Base-by-base conservation (phyloP, 2,797 vertebrate genomes). In the Gadopsis bispinosus region DNA sequence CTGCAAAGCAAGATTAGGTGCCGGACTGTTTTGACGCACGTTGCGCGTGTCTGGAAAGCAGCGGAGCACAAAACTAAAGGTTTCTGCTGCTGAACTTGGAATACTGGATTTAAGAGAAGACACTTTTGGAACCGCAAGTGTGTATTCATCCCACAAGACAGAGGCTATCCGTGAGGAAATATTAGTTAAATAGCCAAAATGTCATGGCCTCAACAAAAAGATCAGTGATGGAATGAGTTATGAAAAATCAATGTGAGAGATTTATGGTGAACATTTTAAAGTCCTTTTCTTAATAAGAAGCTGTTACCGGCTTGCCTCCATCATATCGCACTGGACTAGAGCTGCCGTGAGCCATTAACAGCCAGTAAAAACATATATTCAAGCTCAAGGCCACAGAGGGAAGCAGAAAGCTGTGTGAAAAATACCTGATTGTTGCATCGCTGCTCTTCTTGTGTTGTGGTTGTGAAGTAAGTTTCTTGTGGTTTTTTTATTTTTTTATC, bases 331-430 rank as follows among this genome's bases (percentile, higher is more conserved):
- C 26, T 48, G 72, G 75, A 74, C 65, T 61, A 70, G 26, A 67
- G 81, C 75, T 45, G 69, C 58, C 56, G 55, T 51, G 62, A 82
- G 69, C 73, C 71, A 74, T 55, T 83, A 76, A 54, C 54, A 60
- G 45, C 35, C 43, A 56, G 66, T 43, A 47, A 61, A 70, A 71
- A 47, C 71, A 81, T 63, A 26, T 50, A 43, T 77, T 76, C 47
- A 69, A 77, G 78, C 59, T 43, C 39, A n/a, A 68, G 51, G 51
- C 50, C 84, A 76, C 70, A 11, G 68, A 71, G 33, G 75, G 53
- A 73, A 17, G 35, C 35, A 41, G 22, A 63, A 59, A 69, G 43
- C 66, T 56, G 19, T 51, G 29, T 29, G 29, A 53, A 63, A 66
- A 75, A 61, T n/a, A 63, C 56, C 56, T 66, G 76, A 20, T 39